phyloP scores from a whole-genome alignment of 2,888 invertebrate genomes.

The Ophion ventricosus region DNA sequence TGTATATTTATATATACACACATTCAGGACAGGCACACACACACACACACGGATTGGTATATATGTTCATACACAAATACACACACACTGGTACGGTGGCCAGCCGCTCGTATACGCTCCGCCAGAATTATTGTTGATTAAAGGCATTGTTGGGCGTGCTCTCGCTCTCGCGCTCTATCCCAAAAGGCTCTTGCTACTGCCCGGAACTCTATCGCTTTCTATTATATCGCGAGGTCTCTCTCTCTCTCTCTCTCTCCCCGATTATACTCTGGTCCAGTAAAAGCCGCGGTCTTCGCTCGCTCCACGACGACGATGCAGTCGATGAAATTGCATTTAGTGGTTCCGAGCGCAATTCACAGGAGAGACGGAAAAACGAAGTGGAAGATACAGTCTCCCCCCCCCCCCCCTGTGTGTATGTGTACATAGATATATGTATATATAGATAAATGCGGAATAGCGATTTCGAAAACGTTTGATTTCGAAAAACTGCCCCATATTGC shows the following conservation, averaged over 20 bases:
- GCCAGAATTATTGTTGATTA: slow-evolving; percentile 81
- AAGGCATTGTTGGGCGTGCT: slow-evolving; percentile 77
- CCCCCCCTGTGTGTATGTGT: slow-evolving; percentile 12
- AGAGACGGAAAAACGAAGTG: slow-evolving; percentile 43
- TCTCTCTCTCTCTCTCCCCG: slow-evolving; percentile 43
- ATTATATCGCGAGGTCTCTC: slow-evolving; percentile 22
- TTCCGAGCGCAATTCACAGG: slow-evolving; percentile 66
- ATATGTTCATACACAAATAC: not conserved
- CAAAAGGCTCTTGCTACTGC: slow-evolving; percentile 69
- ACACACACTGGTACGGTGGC: slow-evolving; percentile 37
- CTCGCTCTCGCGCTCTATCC: slow-evolving; percentile 61
- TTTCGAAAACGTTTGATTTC: not conserved
- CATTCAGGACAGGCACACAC: no score
- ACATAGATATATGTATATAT: not conserved
- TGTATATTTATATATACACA: no score
- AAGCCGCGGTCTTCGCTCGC: slow-evolving; percentile 37
- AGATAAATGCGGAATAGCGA: not conserved
- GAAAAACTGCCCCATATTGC: not conserved
- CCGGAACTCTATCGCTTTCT: slow-evolving; percentile 59
- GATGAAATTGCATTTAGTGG: slow-evolving; percentile 77
- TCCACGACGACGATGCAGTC: slow-evolving; percentile 68
- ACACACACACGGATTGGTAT: not conserved
- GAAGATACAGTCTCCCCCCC: slow-evolving; percentile 15
- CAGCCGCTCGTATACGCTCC: slow-evolving; percentile 57
- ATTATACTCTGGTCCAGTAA: slow-evolving; percentile 44